Base-by-base conservation (phyloP, 2,797 vertebrate species). In the Scleropages formosus region DNA sequence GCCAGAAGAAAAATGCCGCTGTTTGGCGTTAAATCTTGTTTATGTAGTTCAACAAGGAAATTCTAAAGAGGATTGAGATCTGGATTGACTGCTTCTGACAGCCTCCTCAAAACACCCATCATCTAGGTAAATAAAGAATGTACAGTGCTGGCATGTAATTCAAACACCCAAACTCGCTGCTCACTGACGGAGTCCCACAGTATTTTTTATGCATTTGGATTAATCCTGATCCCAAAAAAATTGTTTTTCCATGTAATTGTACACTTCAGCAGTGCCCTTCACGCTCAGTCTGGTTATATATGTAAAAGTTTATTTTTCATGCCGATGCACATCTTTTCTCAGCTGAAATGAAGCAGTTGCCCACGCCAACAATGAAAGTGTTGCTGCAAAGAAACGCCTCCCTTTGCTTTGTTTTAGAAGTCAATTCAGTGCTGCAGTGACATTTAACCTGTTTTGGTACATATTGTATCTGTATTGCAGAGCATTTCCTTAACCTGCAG, bases 111-210 rank as follows among this genome's bases (percentile, higher is more conserved):
- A 22, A 75, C 39, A 44, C n/a, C 58, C 8, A 13, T 20, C 59
- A 16, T 49, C 39, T 20, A 63, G 62, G 44, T 51, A 53, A 51
- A 74, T 66, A 61, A 51, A 67, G 64, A 65, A 65, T 74, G 47
- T 47, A 18, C 6, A 11, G 63, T 27, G 22, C 67, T 69, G 67
- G 67, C 67, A 74, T 68, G 24, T 31, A 26, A 73, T 51, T 47
- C 39, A 63, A 64, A 51, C 64, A 74, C 27, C 62, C 27, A 24
- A 24, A 51, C 67, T 53, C 22, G 24, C 22, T 49, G 51, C 51
- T 51, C 44, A 49, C 13, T 69, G 65, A 47, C 65, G 46, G 47
- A 39, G 49, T 69, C 24, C 20, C 67, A 22, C 20, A 49, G 67
- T 39, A 68, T 58, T 51, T 27, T 70, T 22, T 70, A 24, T 70